Evolutionary conservation across 2,797 vertebrate genomes (phyloP).

Genomic region (Mormyrops attenuatus): DNA sequence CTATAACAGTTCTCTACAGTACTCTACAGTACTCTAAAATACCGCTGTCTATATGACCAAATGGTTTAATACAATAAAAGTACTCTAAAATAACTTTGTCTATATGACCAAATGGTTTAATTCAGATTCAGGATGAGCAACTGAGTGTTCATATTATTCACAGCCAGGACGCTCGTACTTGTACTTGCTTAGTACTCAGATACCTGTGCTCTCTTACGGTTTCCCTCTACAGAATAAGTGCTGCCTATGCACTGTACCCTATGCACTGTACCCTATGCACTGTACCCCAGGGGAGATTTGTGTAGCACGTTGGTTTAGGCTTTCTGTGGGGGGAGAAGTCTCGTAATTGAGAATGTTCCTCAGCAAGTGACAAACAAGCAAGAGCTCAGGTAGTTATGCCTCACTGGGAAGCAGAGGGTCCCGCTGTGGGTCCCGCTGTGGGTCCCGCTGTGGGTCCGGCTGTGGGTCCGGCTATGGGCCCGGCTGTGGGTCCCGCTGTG

Average conservation of each 20-base stretch:
- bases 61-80: no score
- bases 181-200: neutral
- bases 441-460: no score
- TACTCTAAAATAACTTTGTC: neutral
- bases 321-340: neutral
- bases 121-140: neutral
- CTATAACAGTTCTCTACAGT: no score
- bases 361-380: neutral
- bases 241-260: neutral
- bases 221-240: neutral
- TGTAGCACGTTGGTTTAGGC: neutral
- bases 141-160: neutral
- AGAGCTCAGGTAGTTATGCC: neutral
- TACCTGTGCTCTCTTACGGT: neutral
- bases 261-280: no score
- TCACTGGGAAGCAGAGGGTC: neutral
- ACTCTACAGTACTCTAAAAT: neutral
- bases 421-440: no score
- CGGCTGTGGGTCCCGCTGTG: no score
- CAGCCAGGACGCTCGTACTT: neutral
- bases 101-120: neutral
- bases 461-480: no score
- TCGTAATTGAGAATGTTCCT: neutral
- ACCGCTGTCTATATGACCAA: neutral
- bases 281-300: neutral